A percentile compares a stretch with the other conserved stretches of the same genome.
phyloP scores from a whole-genome alignment of 2,797 vertebrate species.

The Smutsia gigantea region DNA sequence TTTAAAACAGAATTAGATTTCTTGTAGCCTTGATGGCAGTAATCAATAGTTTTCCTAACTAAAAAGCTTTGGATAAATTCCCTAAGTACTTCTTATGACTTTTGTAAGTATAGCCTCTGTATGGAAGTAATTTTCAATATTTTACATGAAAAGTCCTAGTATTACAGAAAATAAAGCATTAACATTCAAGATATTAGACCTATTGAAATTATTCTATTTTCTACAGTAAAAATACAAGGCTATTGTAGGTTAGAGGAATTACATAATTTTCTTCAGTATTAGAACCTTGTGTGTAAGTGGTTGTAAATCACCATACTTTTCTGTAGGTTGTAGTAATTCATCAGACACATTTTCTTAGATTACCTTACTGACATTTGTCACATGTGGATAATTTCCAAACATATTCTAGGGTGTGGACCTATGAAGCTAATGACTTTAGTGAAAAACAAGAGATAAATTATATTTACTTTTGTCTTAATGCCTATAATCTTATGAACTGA shows the following conservation, averaged over 20 bases:
- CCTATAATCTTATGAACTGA: conserved; percentile 14
- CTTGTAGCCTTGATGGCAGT: neutral
- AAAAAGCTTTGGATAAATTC: conserved; percentile 34
- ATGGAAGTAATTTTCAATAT: conserved; percentile 42
- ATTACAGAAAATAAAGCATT: conserved; percentile 25
- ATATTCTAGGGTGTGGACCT: conserved; percentile 2
- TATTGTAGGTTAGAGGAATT: neutral
- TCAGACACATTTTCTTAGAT: neutral
- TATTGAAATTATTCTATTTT: conserved; percentile 32
- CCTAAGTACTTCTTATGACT: conserved; percentile 18
- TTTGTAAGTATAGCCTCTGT: neutral
- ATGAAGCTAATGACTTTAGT: conserved; percentile 14
- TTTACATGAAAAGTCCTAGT: neutral
- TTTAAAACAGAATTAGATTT: conserved; percentile 11
- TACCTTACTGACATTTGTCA: conserved; percentile 11
- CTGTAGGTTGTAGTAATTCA: neutral
- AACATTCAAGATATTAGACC: conserved; percentile 35
- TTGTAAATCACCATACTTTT: neutral
- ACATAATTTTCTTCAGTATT: conserved; percentile 35
- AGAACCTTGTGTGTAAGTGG: neutral
- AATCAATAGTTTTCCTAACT: conserved; percentile 21
- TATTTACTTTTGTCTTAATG: conserved; percentile 43
- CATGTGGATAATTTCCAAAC: neutral
- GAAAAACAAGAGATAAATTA: conserved; percentile 35
- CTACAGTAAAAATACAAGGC: conserved; percentile 25